Conservation (phyloP, 2,797 vertebrate genomes). For the Smutsia temminckii region DNA sequence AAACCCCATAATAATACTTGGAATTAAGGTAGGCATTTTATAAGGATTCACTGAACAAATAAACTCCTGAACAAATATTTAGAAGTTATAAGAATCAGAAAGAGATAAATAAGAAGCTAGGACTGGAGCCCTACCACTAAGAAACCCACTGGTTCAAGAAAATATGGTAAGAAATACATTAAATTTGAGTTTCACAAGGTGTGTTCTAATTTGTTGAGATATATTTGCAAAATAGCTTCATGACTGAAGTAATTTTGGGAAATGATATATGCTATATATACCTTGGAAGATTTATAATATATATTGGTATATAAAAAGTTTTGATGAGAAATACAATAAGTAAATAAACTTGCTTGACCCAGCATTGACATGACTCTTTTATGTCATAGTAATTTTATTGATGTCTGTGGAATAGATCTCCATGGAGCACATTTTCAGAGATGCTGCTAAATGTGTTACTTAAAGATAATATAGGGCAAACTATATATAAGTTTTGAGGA, state of each 20-base stretch:
- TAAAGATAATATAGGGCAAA: background rate
- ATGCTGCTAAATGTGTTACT: conserved; percentile 10
- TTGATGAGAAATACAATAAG: conserved; percentile 4
- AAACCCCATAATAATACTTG: background rate
- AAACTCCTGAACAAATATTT: conserved; percentile 6
- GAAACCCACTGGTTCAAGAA: background rate
- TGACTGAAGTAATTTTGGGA: conserved; percentile 29
- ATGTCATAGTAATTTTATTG: conserved; percentile 30
- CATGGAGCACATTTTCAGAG: background rate
- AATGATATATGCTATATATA: background rate
- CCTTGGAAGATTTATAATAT: background rate
- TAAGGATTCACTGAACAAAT: conserved; percentile 18
- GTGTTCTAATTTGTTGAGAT: background rate
- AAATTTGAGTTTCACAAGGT: background rate
- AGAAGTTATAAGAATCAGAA: background rate
- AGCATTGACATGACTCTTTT: background rate
- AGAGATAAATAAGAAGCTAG: background rate
- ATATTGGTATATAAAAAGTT: background rate
- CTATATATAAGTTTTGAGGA: background rate
- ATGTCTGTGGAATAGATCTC: background rate
- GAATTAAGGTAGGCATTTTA: background rate
- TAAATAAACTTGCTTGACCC: background rate
- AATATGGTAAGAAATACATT: conserved; percentile 25
- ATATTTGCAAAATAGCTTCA: conserved; percentile 37
- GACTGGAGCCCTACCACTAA: background rate